Base-by-base conservation (phyloP, 2,888 invertebrate species). In the Zeuzera pyrina region DNA sequence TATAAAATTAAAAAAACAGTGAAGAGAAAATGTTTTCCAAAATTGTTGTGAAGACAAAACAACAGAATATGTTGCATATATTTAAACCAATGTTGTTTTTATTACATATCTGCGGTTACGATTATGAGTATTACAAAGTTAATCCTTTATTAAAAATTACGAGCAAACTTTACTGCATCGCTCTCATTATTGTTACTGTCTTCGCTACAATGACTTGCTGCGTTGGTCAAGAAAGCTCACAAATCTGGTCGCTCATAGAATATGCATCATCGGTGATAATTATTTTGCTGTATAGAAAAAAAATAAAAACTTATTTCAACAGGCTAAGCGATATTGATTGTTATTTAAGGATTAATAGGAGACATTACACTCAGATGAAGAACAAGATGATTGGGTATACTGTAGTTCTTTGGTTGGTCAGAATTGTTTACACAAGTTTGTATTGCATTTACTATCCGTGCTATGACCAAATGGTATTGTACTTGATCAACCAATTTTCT, bases 211-310 rank as follows among this genome's bases (percentile, higher is more conserved):
- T 63, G 1, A 15, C 38, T 0, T 77, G 71, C 27, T 77, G 73
- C 30, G 33, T 40, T 2, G 30, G 37, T 0, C 30, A 47, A 3
- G 49, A 64, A 6, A 27, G 61, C 2, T 54, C 68, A 0, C 64
- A 64, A 35, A 30, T 57, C 0, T 74, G 73, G 70, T 63, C 74
- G 0, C 31, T 71, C 2, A 14, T 68, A 1, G 78, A 79, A 46
- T 78, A 77, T 24, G 39, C 52, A 0, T 34, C 43, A 0, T 66
- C 68, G 0, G 62, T 68, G 0, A 15, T 58, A 0, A 35, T 62
- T 0, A 56, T 72, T 29, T 31, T 70, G 3, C 43, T 61, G 14
- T 58, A 55, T 2, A 55, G 57, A 6, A 71, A 64, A 29, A 56
- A 60, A 33, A 41, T 63, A 1, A 37, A 42, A 1, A 23, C 21